Evolutionary conservation across 2,113 vertebrate genomes (phyloP), one percentile per base, ranked within the genome.

Genomic region (Chamaetylas fuelleborni): DNA sequence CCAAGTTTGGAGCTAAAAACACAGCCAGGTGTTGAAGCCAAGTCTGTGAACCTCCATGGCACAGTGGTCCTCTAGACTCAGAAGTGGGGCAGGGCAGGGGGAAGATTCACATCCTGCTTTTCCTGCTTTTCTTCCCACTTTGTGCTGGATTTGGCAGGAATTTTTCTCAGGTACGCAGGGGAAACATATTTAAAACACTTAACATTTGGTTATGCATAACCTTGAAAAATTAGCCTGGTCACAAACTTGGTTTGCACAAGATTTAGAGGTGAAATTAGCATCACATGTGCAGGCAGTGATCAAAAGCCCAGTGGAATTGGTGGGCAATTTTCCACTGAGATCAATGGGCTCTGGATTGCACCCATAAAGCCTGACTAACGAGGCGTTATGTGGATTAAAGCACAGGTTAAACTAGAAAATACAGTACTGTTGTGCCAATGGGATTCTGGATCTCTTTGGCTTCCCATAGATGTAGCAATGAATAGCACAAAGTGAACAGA

Each of bases 261-360:
- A 82, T 84, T 94, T 93, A 90, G 85, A 78, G 50, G 40, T 89
- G 77, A 84, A 92, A 94, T 91, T 93, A 91, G 62, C 74, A 73
- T 74, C 89, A 81, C 36, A 15, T 74, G 48, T 73, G 66, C n/a
- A 85, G 47, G 71, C 28, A 0, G 15, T 77, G 74, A 93, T 81
- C 19, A 31, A 97, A 94, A 92, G 26, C 85, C n/a, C 86, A 34
- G 65, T 38, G 79, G 93, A 96, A 77, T 3, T 78, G 40, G 28
- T 53, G 56, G 80, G 80, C 69, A 83, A 43, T 51, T 81, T 94
- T 93, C 94, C 93, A 90, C 33, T 29, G 69, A 97, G 90, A 95
- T 96, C 92, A 92, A 33, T 81, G 80, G 76, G 47, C 40, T 93
- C 88, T 96, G 67, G 82, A 94, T 95, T 94, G 88, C 79, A 83